Evolutionary conservation across 2,888 invertebrate species (phyloP), one percentile per base, ranked within the genome.

Genomic region (Eueremaeus valkanovi): DNA sequence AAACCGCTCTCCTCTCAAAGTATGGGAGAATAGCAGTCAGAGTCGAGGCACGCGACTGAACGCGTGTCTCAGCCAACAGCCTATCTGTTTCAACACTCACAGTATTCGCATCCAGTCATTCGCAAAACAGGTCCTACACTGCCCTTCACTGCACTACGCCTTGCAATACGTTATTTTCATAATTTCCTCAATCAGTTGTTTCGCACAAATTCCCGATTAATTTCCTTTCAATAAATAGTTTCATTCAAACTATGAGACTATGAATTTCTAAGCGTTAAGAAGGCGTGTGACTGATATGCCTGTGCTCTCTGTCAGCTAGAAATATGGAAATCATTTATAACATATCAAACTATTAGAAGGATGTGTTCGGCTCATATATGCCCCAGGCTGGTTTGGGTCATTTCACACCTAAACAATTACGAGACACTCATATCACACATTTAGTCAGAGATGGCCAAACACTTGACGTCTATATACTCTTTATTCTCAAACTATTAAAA

Each of bases 201-300:
- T n/a, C 18, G n/a, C 66, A 66, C 66, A 66, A 66, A 66, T 66
- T 66, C 21, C n/a, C 36, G 66, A 66, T 66, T 66, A 66, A 66
- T 66, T 66, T 66, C 66, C 36, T n/a, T 40, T 36, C 40, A 66
- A 66, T 55, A 63, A 16, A 5, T 63, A 31, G 13, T 21, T n/a
- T 66, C 66, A 36, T 36, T 36, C 9, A 61, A 61, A 31, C 27
- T 36, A 36, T 36, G 66, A 66, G 29, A 36, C 40, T 36, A 66
- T 66, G 40, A 66, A 66, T 66, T 66, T 31, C 8, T 61, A 61
- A 61, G 5, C 9, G 27, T 61, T 18, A 11, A 31, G 29, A 61
- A 66, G 66, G 66, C 66, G 66, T 66, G 66, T 66, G 66, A 31
- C 66, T 66, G 31, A 61, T 16, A 18, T 8, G 21, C n/a, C 24